These are phyloP conservation scores for Gallinago media DNA, from an alignment of 2,113 vertebrate genomes.

Conservation along the genomic window DNA sequence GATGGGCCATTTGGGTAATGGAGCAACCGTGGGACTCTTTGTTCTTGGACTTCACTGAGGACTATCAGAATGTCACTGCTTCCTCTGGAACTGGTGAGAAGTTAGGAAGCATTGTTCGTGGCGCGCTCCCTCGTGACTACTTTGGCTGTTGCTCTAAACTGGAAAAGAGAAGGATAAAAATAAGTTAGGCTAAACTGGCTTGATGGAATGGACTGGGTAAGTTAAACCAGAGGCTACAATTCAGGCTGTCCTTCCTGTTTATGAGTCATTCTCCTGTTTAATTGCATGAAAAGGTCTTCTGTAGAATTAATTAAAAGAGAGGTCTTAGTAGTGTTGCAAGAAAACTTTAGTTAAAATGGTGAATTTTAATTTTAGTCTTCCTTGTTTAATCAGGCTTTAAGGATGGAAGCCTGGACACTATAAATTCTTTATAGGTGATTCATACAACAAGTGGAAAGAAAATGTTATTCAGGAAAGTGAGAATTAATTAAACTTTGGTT, in stretches of 20 bases:
- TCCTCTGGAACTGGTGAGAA: not conserved
- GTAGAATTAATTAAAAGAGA: slow-evolving; percentile 33
- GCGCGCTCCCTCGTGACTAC: not conserved
- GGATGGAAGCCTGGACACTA: not conserved
- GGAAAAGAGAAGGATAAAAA: slow-evolving; percentile 2
- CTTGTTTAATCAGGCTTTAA: not conserved
- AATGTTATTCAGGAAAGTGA: not conserved
- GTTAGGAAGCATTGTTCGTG: not conserved
- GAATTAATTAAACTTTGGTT: not conserved
- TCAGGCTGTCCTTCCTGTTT: slow-evolving; percentile 26
- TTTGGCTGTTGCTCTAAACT: not conserved
- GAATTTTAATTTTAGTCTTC: not conserved
- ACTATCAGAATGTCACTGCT: not conserved
- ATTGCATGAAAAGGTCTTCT: not conserved
- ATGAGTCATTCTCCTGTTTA: not conserved
- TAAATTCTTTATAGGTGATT: not conserved
- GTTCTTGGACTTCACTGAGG: not conserved
- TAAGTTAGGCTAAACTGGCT: not conserved
- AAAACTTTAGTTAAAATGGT: not conserved
- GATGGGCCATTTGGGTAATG: not conserved
- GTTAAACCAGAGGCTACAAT: not conserved
- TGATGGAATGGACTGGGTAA: not conserved
- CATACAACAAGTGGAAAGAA: not conserved
- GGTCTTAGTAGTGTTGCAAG: not conserved
- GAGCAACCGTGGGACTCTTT: not conserved